phyloP scores from a whole-genome alignment of 2,113 vertebrate species.

The Phalacrocorax pelagicus region DNA sequence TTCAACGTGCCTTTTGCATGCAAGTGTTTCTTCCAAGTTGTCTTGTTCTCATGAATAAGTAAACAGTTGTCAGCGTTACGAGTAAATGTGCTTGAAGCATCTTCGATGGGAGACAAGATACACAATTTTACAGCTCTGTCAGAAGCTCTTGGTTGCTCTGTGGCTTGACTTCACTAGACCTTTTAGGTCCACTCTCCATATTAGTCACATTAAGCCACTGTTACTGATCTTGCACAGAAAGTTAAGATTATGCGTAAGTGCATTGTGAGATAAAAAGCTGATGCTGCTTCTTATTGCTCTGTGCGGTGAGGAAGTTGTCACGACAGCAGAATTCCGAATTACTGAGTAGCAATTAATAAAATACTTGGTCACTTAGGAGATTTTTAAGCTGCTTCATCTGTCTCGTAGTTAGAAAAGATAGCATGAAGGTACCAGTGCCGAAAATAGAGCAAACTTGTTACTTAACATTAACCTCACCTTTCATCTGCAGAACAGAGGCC shows the following conservation, averaged over 20 bases:
- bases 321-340: neutral
- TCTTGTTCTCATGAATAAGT: neutral
- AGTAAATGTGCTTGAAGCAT: neutral
- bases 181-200: fast-evolving
- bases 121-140: neutral
- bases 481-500: neutral
- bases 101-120: neutral
- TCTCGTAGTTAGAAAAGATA: neutral
- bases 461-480: slow-evolving; percentile 28
- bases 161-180: neutral
- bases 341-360: neutral
- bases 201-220: neutral
- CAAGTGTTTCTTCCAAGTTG: fast-evolving
- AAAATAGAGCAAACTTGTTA: slow-evolving; percentile 29
- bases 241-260: neutral
- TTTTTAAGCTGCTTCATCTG: neutral
- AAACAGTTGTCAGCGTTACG: fast-evolving
- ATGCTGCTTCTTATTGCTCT: neutral
- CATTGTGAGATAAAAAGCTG: neutral
- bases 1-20: fast-evolving
- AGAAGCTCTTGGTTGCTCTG: neutral
- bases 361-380: neutral
- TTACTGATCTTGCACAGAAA: neutral
- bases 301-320: neutral
- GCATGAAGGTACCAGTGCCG: neutral